A percentile compares a stretch with the other conserved stretches of the same genome.
Evolutionary conservation across 2,888 invertebrate genomes (phyloP).

Genomic region (Torymus aiolomorphi): DNA sequence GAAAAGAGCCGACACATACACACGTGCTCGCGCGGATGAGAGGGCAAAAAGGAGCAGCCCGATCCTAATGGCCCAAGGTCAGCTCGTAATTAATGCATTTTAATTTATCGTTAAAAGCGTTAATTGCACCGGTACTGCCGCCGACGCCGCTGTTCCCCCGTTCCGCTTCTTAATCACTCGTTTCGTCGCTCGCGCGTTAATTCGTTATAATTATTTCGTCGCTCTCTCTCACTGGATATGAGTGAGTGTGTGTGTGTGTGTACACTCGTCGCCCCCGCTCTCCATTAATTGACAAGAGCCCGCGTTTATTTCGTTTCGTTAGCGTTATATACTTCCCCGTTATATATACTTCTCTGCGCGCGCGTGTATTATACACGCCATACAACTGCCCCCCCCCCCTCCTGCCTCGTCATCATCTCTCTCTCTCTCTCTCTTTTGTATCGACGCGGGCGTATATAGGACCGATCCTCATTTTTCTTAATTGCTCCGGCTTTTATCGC

Average conservation of each 20-base stretch:
- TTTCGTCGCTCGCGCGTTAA: conserved; percentile 21
- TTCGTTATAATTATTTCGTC: conserved; percentile 40
- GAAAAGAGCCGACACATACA: too few relatives aligned
- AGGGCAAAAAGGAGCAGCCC: conserved; percentile 48
- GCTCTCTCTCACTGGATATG: background rate
- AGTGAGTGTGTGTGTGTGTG: too few relatives aligned
- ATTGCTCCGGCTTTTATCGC: conserved; percentile 50
- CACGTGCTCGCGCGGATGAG: background rate
- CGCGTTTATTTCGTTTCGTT: conserved; percentile 9
- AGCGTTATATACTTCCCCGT: background rate
- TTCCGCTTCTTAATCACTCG: conserved; percentile 42
- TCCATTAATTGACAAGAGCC: conserved; percentile 35
- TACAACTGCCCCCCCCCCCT: background rate
- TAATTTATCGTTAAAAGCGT: conserved; percentile 62
- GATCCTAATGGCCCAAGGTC: conserved; percentile 61
- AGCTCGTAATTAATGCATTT: conserved; percentile 62
- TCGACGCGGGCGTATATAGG: background rate
- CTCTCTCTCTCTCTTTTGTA: conserved; percentile 10
- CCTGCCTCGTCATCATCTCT: too few relatives aligned
- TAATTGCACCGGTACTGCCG: conserved; percentile 14
- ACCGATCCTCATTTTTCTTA: conserved; percentile 48
- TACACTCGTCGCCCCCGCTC: background rate
- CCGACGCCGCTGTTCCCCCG: conserved; percentile 6
- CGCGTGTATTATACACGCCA: too few relatives aligned
- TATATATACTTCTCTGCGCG: background rate